phyloP scores from a whole-genome alignment of 2,113 vertebrate species.

The Pimephales promelas region DNA sequence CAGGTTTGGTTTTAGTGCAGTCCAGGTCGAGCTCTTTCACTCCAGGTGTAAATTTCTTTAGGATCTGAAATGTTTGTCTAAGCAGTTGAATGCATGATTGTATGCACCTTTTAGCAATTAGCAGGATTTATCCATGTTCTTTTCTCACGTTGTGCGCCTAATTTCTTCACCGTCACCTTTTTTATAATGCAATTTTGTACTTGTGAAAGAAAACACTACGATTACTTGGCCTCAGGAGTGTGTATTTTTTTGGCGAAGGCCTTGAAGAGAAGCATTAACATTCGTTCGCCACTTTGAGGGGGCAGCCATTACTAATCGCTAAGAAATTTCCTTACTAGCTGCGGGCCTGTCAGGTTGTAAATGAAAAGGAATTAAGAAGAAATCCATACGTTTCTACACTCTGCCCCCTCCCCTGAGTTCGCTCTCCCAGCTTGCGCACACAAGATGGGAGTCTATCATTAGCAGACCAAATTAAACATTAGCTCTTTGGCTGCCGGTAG shows the following conservation, averaged over 20 bases:
- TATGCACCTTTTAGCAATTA: slow-evolving; percentile 5
- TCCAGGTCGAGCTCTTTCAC: slow-evolving; percentile 15
- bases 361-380: slow-evolving; percentile 77
- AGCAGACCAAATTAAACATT: slow-evolving; percentile 81
- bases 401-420: slow-evolving; percentile 47
- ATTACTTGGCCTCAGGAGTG: slow-evolving; percentile 71
- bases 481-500: slow-evolving; percentile 75
- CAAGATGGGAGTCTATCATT: slow-evolving; percentile 73
- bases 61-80: background rate
- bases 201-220: slow-evolving; percentile 65
- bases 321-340: slow-evolving; percentile 74
- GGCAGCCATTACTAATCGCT: slow-evolving; percentile 76
- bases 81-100: background rate
- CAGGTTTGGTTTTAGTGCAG: slow-evolving; percentile 1
- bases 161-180: slow-evolving; percentile 30
- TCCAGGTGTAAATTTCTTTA: background rate
- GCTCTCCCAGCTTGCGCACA: slow-evolving; percentile 50
- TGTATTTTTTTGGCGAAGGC: slow-evolving; percentile 57
- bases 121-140: background rate
- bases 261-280: slow-evolving; percentile 64
- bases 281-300: slow-evolving; percentile 70
- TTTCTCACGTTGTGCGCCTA: background rate
- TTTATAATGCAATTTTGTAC: slow-evolving; percentile 49
- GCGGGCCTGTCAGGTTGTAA: slow-evolving; percentile 73
- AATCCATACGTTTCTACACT: slow-evolving; percentile 75